A percentile compares a stretch with the other conserved stretches of the same genome.
Conservation (phyloP, 2,797 vertebrate species). For the Gallirallus australis region DNA sequence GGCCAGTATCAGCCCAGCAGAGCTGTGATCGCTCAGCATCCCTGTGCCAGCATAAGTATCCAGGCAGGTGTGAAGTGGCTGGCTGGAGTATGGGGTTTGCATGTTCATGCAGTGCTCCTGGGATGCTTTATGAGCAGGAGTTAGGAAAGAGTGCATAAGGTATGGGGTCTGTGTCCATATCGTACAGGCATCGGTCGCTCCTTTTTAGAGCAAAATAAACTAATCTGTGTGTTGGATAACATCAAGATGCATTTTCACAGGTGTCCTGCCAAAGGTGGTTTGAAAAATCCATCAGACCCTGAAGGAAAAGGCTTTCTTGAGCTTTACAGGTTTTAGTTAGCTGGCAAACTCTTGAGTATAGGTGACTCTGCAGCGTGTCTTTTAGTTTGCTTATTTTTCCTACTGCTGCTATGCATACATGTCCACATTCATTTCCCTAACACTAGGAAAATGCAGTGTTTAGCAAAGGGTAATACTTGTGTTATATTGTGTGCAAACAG, state of each 20-base stretch:
- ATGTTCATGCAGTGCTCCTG: rapidly evolving
- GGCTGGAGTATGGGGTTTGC: rapidly evolving
- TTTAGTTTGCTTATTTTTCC: neutral
- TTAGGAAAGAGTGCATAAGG: neutral
- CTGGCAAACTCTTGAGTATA: neutral
- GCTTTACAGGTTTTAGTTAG: neutral
- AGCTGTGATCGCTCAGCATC: rapidly evolving
- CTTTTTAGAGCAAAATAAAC: neutral
- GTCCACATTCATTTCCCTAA: neutral
- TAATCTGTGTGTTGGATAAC: rapidly evolving
- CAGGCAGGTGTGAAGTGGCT: neutral
- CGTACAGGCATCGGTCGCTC: rapidly evolving
- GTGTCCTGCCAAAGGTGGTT: rapidly evolving
- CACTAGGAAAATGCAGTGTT: neutral
- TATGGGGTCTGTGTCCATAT: rapidly evolving
- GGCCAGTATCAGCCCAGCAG: neutral
- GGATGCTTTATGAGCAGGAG: neutral
- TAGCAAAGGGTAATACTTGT: neutral
- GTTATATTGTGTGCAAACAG: neutral
- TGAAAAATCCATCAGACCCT: neutral
- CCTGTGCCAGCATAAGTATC: rapidly evolving
- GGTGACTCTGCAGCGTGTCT: neutral
- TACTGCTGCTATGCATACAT: neutral
- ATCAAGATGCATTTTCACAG: rapidly evolving
- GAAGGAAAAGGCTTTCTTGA: neutral